Evolutionary conservation across 2,888 invertebrate genomes (phyloP), one percentile per base, ranked within the genome.

Genomic region (Syritta pipiens): DNA sequence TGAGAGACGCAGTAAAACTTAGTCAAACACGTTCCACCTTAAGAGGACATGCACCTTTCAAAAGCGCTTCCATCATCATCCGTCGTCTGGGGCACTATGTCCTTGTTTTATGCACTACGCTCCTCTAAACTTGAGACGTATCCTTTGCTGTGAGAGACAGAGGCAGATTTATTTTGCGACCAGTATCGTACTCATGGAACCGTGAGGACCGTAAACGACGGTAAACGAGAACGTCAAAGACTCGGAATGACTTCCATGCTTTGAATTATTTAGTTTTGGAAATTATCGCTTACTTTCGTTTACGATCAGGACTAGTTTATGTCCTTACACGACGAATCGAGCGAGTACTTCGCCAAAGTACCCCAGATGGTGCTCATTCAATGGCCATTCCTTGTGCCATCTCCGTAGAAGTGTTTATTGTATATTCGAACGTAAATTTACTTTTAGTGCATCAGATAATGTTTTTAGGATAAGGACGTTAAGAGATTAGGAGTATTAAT

Each of bases 241-340:
- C 48, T 26, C 24, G 4, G 71, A 77, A 71, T 72, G 72, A 53
- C 63, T 71, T 59, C 59, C 51, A 59, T 63, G 77, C 42, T 40
- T 53, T 77, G 72, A 77, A 77, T 77, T 65, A 77, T 77, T 77
- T 72, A 77, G 63, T 55, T 71, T 6, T 5, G 6, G 51, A 60
- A 77, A 77, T 77, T 72, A 77, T 77, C 53, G 77, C 46, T 65
- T 72, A 77, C 71, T 77, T 72, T 72, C 77, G 71, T 72, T 71
- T 77, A 72, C 59, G 77, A 65, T 72, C 77, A 62, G 57, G 65
- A 49, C 55, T 65, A 77, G 63, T 77, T 72, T 65, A 72, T 65
- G 76, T 76, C 76, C 57, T 69, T 62, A 32, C 35, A 49, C 30
- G 5, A 32, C 6, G 10, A 22, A 12, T 62, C 9, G 17, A 30